Base-by-base conservation (phyloP, 2,888 invertebrate genomes). In the Pristionchus maxplancki region DNA sequence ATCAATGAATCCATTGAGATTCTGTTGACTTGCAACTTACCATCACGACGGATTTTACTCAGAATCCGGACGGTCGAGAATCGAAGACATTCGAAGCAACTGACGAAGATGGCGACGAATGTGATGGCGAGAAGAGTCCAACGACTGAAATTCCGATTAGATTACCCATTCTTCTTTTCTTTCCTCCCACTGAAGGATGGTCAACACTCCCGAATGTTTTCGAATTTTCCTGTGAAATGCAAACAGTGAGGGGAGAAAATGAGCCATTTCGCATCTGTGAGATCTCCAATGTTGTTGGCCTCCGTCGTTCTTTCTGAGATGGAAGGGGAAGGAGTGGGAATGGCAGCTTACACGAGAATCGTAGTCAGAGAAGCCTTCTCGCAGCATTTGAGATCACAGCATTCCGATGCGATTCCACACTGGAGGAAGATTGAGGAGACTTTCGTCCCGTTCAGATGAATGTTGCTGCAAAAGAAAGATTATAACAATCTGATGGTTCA, bases 311-410 rank as follows among this genome's bases (percentile, higher is more conserved):
- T 58, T 24, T 58, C 58, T 58, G 58, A 58, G 58, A n/a, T 44
- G 44, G 11, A 11, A 44, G 44, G 44, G 58, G 58, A 58, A 58
- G 58, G 1, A 58, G 24, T 58, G 58, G 58, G 9, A 58, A 6
- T 58, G n/a, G 6, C n/a, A 58, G n/a, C 50, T 83, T 11, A 83
- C 82, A 83, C 82, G 37, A 83, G 50, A 44, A 83, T 53, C 8
- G 82, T 83, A 9, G 53, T 17, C n/a, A 50, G 31, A 4, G 82
- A 83, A 0, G 82, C 78, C 1, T 83, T 83, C 82, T 53, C 82
- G 37, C 82, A 83, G 82, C 82, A 83, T 53, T 83, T 50, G 24
- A 83, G 20, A 17, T 53, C 82, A 9, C 82, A 83, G 53, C 82
- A 83, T 15, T 83, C 53, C 2, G 44, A 20, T 1, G 53, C 6